phyloP scores from a whole-genome alignment of 2,888 invertebrate genomes.

The Drosophila nigricruria region DNA sequence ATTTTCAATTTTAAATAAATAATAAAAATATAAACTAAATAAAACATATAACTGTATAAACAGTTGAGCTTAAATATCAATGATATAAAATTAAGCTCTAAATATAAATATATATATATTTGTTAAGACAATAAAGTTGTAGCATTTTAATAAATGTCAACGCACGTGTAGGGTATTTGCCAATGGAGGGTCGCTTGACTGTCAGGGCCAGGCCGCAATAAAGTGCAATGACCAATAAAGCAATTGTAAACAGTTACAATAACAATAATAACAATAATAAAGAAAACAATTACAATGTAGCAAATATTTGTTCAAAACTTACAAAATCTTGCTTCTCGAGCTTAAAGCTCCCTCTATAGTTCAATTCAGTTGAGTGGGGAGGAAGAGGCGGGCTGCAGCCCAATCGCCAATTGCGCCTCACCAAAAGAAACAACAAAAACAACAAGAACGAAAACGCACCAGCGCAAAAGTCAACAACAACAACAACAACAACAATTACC shows the following conservation, averaged over 20 bases:
- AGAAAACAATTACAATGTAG: background rate
- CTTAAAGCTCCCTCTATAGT: slow-evolving; percentile 19
- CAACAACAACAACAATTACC: slow-evolving; percentile 28
- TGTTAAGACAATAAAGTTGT: slow-evolving; percentile 11
- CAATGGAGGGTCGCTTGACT: background rate
- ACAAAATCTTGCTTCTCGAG: slow-evolving; percentile 16
- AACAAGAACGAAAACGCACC: slow-evolving; percentile 10
- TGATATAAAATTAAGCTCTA: slow-evolving; percentile 6
- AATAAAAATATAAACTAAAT: background rate
- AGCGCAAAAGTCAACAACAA: slow-evolving; percentile 12
- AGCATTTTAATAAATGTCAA: slow-evolving; percentile 22
- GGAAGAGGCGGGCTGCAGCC: background rate
- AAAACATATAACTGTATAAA: background rate
- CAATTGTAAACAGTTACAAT: slow-evolving; percentile 12
- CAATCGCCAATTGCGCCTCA: slow-evolving; percentile 40
- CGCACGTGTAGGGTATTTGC: background rate
- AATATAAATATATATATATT: background rate
- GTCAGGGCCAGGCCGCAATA: slow-evolving; percentile 26
- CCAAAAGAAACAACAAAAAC: slow-evolving; percentile 25
- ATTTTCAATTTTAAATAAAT: background rate
- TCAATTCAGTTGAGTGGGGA: background rate
- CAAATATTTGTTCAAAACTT: slow-evolving; percentile 34
- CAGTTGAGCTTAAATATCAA: background rate
- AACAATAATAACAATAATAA: background rate
- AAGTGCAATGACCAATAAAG: slow-evolving; percentile 59